A percentile compares a stretch with the other conserved stretches of the same genome.
Evolutionary conservation across 1,140 invertebrate species (phyloP).

Genomic region (Aphaenogaster rudis): DNA sequence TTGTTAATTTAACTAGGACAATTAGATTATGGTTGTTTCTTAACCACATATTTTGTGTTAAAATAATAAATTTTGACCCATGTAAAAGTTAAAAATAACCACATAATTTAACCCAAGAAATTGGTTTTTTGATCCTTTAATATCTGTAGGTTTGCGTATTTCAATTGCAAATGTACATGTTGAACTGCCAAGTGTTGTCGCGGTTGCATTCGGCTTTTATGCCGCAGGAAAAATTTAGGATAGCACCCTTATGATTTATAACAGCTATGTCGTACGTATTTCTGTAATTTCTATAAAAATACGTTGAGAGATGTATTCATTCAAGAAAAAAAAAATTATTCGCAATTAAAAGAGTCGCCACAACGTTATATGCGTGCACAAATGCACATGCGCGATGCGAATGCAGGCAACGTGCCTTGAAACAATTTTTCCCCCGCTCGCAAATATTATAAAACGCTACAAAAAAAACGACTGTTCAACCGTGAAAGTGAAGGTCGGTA

Average conservation of each 20-base stretch:
- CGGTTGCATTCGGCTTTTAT: neutral
- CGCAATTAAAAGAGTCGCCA: neutral
- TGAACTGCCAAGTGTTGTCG: neutral
- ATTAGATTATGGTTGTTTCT: too few relatives aligned
- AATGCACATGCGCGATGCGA: neutral
- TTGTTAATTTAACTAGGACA: too few relatives aligned
- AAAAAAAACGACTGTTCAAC: conserved; percentile 29
- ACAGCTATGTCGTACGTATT: neutral
- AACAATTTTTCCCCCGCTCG: conserved; percentile 58
- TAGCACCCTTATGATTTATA: neutral
- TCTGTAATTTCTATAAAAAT: neutral
- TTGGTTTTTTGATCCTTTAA: too few relatives aligned
- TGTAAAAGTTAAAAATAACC: too few relatives aligned
- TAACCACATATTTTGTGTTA: too few relatives aligned
- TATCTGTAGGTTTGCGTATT: neutral
- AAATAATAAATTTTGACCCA: too few relatives aligned
- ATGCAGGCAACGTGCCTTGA: conserved; percentile 36
- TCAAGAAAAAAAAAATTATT: neutral
- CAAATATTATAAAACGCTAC: conserved; percentile 18
- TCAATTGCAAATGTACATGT: neutral
- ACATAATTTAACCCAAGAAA: too few relatives aligned
- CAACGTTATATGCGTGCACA: neutral
- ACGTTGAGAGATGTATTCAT: neutral
- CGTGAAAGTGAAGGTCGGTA: conserved; percentile 54
- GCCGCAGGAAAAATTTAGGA: neutral